phyloP scores from a whole-genome alignment of 2,113 vertebrate genomes.

The Hystrix cristata region DNA sequence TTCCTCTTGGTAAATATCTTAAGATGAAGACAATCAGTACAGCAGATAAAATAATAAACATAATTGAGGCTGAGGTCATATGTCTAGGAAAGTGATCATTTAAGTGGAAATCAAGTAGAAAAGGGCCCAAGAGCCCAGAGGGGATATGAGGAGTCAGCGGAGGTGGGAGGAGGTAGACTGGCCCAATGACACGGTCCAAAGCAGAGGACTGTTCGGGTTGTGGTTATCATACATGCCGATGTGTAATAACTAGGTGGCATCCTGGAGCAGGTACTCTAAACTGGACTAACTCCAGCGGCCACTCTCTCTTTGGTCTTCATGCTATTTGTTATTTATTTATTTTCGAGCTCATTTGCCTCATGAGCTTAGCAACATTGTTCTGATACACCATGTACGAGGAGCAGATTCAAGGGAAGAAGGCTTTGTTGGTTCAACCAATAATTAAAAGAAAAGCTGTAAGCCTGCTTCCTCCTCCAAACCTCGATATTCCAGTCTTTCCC shows the following conservation, averaged over 20 bases:
- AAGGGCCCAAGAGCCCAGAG: background rate
- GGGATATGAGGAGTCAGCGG: background rate
- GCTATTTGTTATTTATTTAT: background rate
- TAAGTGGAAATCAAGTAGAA: background rate
- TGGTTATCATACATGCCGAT: background rate
- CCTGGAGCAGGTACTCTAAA: background rate
- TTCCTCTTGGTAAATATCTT: background rate
- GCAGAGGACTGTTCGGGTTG: background rate
- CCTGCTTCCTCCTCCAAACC: background rate
- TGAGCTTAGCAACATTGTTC: background rate
- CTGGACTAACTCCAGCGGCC: background rate
- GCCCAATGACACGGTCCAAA: background rate
- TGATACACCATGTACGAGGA: background rate
- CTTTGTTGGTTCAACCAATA: background rate
- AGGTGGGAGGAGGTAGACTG: background rate
- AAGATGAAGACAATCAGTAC: background rate
- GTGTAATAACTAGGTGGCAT: background rate
- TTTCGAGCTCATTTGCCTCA: background rate
- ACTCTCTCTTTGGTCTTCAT: background rate
- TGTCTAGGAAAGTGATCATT: background rate
- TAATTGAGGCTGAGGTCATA: background rate
- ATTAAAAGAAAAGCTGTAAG: background rate
- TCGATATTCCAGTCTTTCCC: background rate
- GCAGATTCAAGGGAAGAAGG: fast-evolving
- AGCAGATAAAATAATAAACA: background rate